Evolutionary conservation across 1,140 invertebrate genomes (phyloP), one percentile per base, ranked within the genome.

Genomic region (Pemphigus obesinymphae): DNA sequence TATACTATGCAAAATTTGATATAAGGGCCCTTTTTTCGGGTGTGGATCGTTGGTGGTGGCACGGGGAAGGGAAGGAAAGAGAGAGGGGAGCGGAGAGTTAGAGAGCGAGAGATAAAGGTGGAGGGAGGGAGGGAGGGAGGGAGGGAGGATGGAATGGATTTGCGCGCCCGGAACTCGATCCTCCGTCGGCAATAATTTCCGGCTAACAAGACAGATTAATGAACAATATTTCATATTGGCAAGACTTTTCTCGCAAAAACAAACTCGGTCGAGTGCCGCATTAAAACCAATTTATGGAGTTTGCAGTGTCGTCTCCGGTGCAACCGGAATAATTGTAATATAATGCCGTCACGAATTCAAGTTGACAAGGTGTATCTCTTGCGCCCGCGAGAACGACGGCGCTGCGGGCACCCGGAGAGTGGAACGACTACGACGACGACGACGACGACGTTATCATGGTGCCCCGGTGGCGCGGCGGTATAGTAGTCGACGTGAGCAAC

Each of bases 191-290:
- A 80, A 80, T 80, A 80, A 80, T 80, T 80, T 80, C 76, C 76
- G 55, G 76, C 76, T 80, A 80, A 80, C 76, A 63, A 80, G 76
- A 80, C 76, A 63, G 76, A 80, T 78, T 78, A 78, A 78, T 78
- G 75, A 78, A 78, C 75, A 58, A 78, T 80, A 80, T 80, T 80
- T 80, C 76, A 80, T 80, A 80, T 80, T 61, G 76, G 76, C 76
- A 80, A 80, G 76, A 80, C 76, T 80, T 63, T 80, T 61, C 53
- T 58, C 76, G 76, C 76, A 61, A 63, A 80, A 63, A 80, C 76
- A 80, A 80, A 80, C 76, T 80, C 76, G 26, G 55, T 76, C 73
- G 73, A 58, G 48, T 58, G 73, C 73, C 76, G 55, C 76, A 63
- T 80, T 80, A 80, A 80, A 80, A 80, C 76, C 55, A 80, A 80